Base-by-base conservation (phyloP, 2,888 invertebrate species). In the Macrophya alboannulata region DNA sequence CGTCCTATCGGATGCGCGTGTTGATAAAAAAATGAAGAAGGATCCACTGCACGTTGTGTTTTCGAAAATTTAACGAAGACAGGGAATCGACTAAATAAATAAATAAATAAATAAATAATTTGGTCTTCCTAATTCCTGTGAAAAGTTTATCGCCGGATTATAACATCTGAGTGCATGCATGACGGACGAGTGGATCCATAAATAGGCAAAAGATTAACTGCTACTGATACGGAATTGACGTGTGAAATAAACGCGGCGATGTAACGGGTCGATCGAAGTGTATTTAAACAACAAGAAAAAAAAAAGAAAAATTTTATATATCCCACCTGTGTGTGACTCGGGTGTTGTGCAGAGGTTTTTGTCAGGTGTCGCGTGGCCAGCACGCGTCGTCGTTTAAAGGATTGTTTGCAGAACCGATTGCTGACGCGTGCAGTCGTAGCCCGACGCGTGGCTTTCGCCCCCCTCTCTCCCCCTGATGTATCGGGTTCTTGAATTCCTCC, bases 361-460 rank as follows among this genome's bases (percentile, higher is more conserved):
- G 40, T 81, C 21, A 10, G 43, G 25, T 43, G 21, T 40, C 68
- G 68, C 74, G 81, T 25, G 79, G 21, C 65, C 31, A 9, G 59
- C 77, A 84, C 55, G 45, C 65, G 76, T 45, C 79, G 87, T 86
- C 88, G 83, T 71, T 83, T 83, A 83, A 68, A 65, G 68, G 37
- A 83, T 71, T 83, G 68, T 83, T 83, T 83, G 83, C 48, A 83
- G 83, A 83, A 83, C 68, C 68, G 21, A 83, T 83, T 25, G 83
- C 51, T 37, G 83, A 40, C 83, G 83, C 83, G 83, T 83, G 83
- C n/a, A n/a, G n/a, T 68, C 83, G 37, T 21, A 31, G 31, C 31
- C 31, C 51, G 83, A 83, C 83, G 83, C 83, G 83, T 83, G 83
- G n/a, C 81, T 10, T 62, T 81, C 40, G 21, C 81, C 81, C 81